Conservation (phyloP, 2,113 vertebrate genomes). For the Sinocyclocheilus maitianheensis region DNA sequence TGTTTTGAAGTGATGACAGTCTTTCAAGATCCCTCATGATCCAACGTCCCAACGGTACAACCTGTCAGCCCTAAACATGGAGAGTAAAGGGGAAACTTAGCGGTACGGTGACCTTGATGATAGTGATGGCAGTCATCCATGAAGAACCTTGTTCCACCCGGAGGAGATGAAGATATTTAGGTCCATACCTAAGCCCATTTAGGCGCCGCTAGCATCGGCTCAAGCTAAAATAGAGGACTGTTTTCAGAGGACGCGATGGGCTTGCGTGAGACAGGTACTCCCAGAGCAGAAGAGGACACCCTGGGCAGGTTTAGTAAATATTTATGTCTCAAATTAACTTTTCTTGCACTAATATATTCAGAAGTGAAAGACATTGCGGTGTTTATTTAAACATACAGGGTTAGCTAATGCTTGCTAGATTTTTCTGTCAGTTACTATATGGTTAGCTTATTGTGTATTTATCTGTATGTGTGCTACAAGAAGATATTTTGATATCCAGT, state of each 20-base stretch:
- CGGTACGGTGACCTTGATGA: conserved; percentile 71
- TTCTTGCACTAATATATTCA: background rate
- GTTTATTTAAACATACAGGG: background rate
- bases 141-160: conserved; percentile 82
- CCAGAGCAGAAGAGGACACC: conserved; percentile 72
- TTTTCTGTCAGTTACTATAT: background rate
- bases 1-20: conserved; percentile 3
- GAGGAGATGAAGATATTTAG: conserved; percentile 60
- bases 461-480: background rate
- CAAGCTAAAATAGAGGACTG: conserved; percentile 6
- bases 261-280: background rate
- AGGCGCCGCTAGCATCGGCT: conserved; percentile 8
- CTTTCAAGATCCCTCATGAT: conserved; percentile 18
- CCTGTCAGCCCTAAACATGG: conserved; percentile 3
- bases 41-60: background rate
- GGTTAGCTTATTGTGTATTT: background rate
- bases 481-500: background rate
- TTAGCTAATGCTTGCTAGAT: background rate
- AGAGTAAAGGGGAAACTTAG: conserved; percentile 5
- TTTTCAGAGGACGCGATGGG: background rate
- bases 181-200: conserved; percentile 9
- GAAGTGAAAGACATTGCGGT: background rate
- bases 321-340: conserved; percentile 1
- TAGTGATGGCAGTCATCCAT: conserved; percentile 73
- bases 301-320: conserved; percentile 57